Base-by-base conservation (phyloP, 2,888 invertebrate species). In the Malacosoma neustria region DNA sequence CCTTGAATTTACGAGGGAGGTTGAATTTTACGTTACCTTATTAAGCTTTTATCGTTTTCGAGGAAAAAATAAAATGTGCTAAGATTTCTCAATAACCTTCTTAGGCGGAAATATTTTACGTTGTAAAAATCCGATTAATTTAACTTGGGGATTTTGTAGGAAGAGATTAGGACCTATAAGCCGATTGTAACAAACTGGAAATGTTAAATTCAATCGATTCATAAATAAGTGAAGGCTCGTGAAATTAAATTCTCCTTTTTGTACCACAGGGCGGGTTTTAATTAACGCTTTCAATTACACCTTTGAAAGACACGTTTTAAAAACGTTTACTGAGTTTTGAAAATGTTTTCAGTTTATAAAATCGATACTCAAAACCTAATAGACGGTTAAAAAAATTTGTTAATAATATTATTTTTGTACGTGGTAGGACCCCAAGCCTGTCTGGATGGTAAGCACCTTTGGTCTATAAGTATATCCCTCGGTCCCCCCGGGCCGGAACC, bases 121-220 rank as follows among this genome's bases (percentile, higher is more conserved):
- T 22, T 22, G 22, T 22, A 22, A 22, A 22, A 6, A 11, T 14
- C 35, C 14, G 33, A 33, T 31, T 14, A 30, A 11, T 12, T 13
- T 35, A 31, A 35, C 33, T 30, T 35, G 29, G 14, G 30, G 22
- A 35, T 22, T 22, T 22, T 1, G 22, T 7, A 9, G 22, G 40
- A 41, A 43, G 41, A 45, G 48, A 52, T 52, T 49, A 49, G 38
- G 49, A 48, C 41, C 43, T 4, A 22, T 57, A 57, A 57, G 49
- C 43, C 48, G 61, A 56, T 61, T 59, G 59, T 40, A 40, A 38
- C 33, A 42, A 46, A 48, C 48, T 49, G 49, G 54, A 55, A 52
- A 54, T 54, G 36, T 46, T 51, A 54, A n/a, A 61, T 56, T 49
- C 48, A 48, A 49, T 48, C 41, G 50, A 37, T 33, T 32, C 48